Evolutionary conservation across 2,113 vertebrate species (phyloP), one percentile per base, ranked within the genome.

Genomic region (Calyptommatus sinebrachiatus): DNA sequence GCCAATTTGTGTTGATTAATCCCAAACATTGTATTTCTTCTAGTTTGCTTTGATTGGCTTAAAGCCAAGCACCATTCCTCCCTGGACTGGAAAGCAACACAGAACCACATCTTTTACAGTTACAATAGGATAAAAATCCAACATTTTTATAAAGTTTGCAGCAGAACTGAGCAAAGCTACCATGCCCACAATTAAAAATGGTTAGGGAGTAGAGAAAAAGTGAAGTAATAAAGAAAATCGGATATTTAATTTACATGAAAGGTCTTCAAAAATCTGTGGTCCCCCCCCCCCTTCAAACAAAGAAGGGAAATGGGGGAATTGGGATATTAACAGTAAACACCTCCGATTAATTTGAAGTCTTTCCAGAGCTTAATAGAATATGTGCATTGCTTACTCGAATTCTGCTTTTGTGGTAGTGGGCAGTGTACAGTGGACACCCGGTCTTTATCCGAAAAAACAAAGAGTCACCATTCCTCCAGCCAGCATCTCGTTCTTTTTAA

Each of bases 401-500:
- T 28, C 7, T 57, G n/a, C 10, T 5, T 24, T 61, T 29, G 12
- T 45, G 60, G 29, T 53, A 21, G 65, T 12, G 61, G 73, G 7
- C n/a, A 4, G 57, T 20, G 18, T 5, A 24, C 8, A 4, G 1
- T 53, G 62, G 50, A 61, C 48, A 26, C 35, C 29, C 46, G 8
- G 20, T 18, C 66, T 60, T 31, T 65, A 45, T 66, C 53, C 21
- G 20, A 62, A 46, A 41, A 57, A 57, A 57, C 14, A 14, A 50
- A 14, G 16, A 57, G 53, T 57, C 53, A 57, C 53, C 53, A 57
- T 18, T 57, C 12, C 53, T 26, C 22, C 5, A 81, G 26, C 50
- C 16, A 84, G 82, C 76, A 76, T 77, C 88, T 86, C 78, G 80
- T 79, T 92, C 87, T 86, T 78, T 73, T 79, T 4, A 70, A 70